A percentile compares a stretch with the other conserved stretches of the same genome.
Evolutionary conservation across 2,797 vertebrate species (phyloP).

Genomic region (Sandelia bainsii): DNA sequence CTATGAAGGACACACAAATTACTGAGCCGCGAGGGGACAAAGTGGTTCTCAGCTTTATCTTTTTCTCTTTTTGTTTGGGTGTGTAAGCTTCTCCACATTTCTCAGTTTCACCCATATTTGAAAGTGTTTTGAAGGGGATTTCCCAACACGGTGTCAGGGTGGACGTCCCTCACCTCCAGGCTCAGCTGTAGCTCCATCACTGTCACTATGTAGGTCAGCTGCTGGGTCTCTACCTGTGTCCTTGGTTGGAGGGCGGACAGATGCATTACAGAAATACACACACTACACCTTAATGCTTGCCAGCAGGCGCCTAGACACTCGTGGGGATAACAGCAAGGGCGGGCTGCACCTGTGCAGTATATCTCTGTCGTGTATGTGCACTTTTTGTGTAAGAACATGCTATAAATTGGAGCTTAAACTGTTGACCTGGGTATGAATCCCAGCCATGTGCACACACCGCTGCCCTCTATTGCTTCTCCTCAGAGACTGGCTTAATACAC

Average conservation of each 20-base stretch:
- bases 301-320: constrained; percentile 66
- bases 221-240: constrained; percentile 67
- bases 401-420: constrained; percentile 69
- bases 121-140: constrained; percentile 58
- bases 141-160: constrained; percentile 43
- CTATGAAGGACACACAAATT: constrained; percentile 23
- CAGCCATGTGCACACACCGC: constrained; percentile 39
- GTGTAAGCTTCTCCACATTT: constrained; percentile 31
- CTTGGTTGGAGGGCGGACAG: constrained; percentile 74
- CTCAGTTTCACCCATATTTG: constrained; percentile 43
- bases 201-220: constrained; percentile 81
- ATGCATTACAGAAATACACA: constrained; percentile 42
- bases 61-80: constrained; percentile 36
- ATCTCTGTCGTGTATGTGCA: constrained; percentile 45
- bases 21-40: neutral
- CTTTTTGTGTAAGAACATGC: constrained; percentile 45
- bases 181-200: constrained; percentile 67
- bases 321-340: constrained; percentile 52
- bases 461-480: constrained; percentile 36
- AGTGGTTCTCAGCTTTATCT: constrained; percentile 20
- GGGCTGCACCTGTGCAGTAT: constrained; percentile 59
- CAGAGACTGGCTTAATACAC: constrained; percentile 32
- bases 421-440: constrained; percentile 63
- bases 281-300: constrained; percentile 63
- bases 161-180: constrained; percentile 48